Percentiles rank a stretch among this genome's conserved stretches.
Conservation (phyloP, 2,797 vertebrate species). For the Sternotherus odoratus region DNA sequence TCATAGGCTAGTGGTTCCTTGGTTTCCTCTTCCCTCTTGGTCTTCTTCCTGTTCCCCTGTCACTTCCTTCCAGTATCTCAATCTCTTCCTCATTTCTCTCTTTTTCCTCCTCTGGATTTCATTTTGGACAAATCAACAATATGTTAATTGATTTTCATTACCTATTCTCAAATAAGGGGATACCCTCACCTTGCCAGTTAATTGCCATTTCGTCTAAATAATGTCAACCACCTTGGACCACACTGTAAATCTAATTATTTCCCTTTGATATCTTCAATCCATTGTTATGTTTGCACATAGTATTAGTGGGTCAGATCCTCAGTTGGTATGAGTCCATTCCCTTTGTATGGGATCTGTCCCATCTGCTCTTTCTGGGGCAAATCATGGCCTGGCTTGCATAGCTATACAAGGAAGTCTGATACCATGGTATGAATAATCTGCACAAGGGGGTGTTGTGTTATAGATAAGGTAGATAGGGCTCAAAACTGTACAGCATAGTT, state of each 20-base stretch:
- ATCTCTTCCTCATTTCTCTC: conserved; percentile 5
- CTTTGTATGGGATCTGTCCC: neutral
- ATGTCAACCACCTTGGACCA: neutral
- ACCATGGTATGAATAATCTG: neutral
- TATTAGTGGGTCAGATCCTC: neutral
- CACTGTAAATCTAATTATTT: neutral
- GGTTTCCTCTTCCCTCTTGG: conserved; percentile 5
- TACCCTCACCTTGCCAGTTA: neutral
- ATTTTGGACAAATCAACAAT: neutral
- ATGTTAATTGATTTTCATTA: neutral
- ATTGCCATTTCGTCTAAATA: neutral
- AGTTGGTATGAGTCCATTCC: neutral
- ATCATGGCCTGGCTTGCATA: neutral
- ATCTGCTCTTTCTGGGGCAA: neutral
- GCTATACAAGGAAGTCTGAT: neutral
- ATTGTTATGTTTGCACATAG: neutral
- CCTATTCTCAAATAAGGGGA: neutral
- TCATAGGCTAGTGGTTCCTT: conserved; percentile 13
- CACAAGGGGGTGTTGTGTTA: conserved; percentile 34
- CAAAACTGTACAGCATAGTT: conserved; percentile 41
- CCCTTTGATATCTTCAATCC: neutral
- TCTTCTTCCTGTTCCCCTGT: conserved; percentile 25
- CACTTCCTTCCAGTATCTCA: neutral
- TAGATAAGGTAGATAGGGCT: conserved; percentile 48
- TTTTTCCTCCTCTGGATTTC: neutral